phyloP scores from a whole-genome alignment of 1,140 invertebrate genomes.

The Anastatus disparis region DNA sequence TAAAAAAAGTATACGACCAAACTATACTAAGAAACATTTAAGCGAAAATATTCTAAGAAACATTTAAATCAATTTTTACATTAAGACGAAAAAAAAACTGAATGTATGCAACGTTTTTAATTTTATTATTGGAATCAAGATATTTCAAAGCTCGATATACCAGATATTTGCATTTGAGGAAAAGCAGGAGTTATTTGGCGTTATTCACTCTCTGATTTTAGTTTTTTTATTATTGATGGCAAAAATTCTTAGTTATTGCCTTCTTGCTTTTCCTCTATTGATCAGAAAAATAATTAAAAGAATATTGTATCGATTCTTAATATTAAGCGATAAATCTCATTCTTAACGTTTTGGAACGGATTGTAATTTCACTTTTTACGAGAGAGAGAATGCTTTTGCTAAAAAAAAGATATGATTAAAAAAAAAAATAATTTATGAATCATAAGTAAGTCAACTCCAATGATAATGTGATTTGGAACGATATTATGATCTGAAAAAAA shows the following conservation, averaged over 20 bases:
- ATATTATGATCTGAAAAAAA: not conserved
- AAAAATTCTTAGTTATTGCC: too few species aligned
- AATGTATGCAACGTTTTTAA: not conserved
- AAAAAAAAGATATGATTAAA: not conserved
- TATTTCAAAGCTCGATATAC: not conserved
- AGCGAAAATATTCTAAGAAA: conserved; percentile 14
- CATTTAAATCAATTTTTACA: conserved; percentile 18
- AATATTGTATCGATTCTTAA: too few species aligned
- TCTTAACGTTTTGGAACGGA: not conserved
- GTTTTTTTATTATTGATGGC: too few species aligned
- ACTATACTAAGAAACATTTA: conserved; percentile 11
- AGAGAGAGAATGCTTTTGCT: not conserved
- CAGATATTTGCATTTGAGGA: not conserved
- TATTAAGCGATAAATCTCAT: too few species aligned
- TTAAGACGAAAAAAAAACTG: not conserved
- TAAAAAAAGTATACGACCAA: conserved; percentile 10
- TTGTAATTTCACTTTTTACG: not conserved
- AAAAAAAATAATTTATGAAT: not conserved
- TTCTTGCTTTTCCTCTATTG: too few species aligned
- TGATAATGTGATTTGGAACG: not conserved
- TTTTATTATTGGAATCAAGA: not conserved
- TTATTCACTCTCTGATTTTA: too few species aligned
- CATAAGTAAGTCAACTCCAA: not conserved
- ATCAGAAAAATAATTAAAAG: too few species aligned
- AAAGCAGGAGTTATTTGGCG: not conserved